Percentiles rank a stretch among this genome's conserved stretches.
Evolutionary conservation across 2,888 invertebrate species (phyloP).

Genomic region (Hetaerina titia): DNA sequence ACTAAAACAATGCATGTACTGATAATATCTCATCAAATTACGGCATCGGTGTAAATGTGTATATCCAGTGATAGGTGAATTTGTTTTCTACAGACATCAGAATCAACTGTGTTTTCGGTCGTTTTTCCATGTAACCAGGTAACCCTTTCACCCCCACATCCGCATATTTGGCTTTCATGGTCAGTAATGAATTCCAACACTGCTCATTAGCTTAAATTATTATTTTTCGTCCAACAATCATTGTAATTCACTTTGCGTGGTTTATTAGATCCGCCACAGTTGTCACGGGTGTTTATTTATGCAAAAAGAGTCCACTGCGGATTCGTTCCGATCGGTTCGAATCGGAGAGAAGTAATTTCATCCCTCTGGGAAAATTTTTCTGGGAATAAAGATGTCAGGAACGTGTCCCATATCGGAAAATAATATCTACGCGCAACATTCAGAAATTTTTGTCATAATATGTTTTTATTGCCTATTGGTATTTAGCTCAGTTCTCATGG

Average conservation of each 20-base stretch:
- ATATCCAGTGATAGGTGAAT: background rate
- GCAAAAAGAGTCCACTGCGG: background rate
- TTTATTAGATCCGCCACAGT: constrained; percentile 24
- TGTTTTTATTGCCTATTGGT: too few species aligned
- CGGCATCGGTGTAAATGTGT: background rate
- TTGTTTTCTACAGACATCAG: background rate
- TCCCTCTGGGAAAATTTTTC: background rate
- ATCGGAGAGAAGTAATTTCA: background rate
- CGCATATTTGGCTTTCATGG: background rate
- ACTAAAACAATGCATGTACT: background rate
- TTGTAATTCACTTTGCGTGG: background rate
- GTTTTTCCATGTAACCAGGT: background rate
- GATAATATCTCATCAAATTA: background rate
- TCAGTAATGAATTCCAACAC: background rate
- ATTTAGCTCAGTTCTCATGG: too few species aligned
- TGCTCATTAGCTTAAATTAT: constrained; percentile 4
- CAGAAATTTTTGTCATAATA: too few species aligned
- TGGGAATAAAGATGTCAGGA: background rate
- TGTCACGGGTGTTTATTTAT: background rate
- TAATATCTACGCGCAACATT: background rate
- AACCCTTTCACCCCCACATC: background rate
- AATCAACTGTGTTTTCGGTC: background rate
- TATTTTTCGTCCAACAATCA: background rate
- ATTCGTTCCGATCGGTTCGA: background rate
- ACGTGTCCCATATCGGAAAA: background rate